Evolutionary conservation across 2,797 vertebrate genomes (phyloP), one percentile per base, ranked within the genome.

Genomic region (Darevskia nairensis): DNA sequence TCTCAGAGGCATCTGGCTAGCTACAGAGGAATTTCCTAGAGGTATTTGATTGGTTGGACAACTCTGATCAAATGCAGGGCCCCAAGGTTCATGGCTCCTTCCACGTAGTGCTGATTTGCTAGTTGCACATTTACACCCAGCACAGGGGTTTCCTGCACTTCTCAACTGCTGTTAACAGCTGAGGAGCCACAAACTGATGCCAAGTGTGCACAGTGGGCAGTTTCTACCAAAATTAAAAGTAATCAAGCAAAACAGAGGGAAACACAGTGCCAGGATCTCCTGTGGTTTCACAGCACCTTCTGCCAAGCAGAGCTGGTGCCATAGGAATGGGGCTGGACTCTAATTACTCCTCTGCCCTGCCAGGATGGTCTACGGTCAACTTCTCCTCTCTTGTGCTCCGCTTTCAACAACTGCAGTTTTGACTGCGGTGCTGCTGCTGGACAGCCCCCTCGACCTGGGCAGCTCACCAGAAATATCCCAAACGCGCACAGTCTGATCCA

Each of bases 381-480:
- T 8, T 25, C 21, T 50, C 15, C 29, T 50, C 27, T n/a, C 74
- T 59, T 10, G 0, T 8, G 11, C 23, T 21, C 35, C 50, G 85
- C 85, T 93, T 85, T 83, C 89, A 74, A 72, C 91, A 82, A 89
- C 89, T 95, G 95, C 96, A 94, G 94, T 94, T 96, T 88, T 92
- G 84, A 55, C 66, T 29, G 10, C 44, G 90, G 92, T 8, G 23
- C 71, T 8, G 86, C 79, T 50, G 77, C 90, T 10, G 35, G 91
- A 78, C 81, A 2, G 59, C 75, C 93, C 87, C 76, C 87, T 90
- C 1, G 27, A 71, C 17, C 74, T 81, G 86, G 71, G 92, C 91
- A 96, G 95, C 98, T 99, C 98, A 99, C 98, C 98, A 87, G 99
- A 99, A 96, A 99, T 99, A 98, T 99, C 99, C 99, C 99, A 99